phyloP scores from a whole-genome alignment of 2,888 invertebrate species.

The Campoplex capitator region DNA sequence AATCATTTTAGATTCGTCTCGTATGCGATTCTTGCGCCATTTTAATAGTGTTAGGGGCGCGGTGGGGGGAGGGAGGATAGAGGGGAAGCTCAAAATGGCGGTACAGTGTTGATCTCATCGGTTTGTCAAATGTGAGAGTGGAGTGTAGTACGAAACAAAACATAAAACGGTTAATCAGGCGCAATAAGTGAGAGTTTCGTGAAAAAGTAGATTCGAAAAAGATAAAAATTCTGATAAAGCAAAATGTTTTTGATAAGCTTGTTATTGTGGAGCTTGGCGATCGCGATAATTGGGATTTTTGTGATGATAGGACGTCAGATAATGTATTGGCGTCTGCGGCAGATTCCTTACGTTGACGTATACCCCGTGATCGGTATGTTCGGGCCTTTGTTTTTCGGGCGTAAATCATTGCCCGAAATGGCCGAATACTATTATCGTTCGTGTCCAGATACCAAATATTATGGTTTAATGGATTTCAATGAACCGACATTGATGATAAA shows the following conservation, averaged over 20 bases:
- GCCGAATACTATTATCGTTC: slow-evolving; percentile 38
- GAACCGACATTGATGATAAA: slow-evolving; percentile 73
- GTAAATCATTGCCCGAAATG: slow-evolving; percentile 41
- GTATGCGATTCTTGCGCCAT: too few relatives aligned
- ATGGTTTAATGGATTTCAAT: slow-evolving; percentile 73
- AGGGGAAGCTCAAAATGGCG: neutral
- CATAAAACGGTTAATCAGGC: neutral
- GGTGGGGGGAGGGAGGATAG: neutral
- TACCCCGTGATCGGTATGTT: slow-evolving; percentile 67
- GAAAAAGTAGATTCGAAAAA: neutral
- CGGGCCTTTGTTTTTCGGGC: slow-evolving; percentile 64
- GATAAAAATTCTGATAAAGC: neutral
- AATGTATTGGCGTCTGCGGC: slow-evolving; percentile 72
- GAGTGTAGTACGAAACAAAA: neutral
- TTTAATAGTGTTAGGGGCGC: neutral
- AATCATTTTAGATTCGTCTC: too few relatives aligned
- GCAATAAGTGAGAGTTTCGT: neutral
- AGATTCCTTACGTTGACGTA: slow-evolving; percentile 63
- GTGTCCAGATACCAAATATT: slow-evolving; percentile 66
- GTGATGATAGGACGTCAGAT: slow-evolving; percentile 15
- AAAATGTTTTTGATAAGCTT: neutral
- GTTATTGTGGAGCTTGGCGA: slow-evolving; percentile 15
- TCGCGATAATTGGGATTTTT: slow-evolving; percentile 43
- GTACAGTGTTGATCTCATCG: too few relatives aligned
- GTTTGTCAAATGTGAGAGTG: neutral